Base-by-base conservation (phyloP, 2,888 invertebrate genomes). In the Embidobia sp. region DNA sequence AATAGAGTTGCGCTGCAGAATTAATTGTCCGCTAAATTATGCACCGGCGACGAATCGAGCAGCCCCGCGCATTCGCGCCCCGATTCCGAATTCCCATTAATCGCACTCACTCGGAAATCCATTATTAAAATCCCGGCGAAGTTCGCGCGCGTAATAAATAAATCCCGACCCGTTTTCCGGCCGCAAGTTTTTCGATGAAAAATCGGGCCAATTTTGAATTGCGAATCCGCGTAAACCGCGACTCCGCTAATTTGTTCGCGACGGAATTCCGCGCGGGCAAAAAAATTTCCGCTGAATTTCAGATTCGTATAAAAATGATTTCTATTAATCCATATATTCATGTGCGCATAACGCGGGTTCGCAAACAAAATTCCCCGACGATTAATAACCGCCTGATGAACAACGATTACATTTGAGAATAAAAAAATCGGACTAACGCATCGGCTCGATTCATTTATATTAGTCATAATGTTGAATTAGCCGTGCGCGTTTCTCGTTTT, bases 401-500 rank as follows among this genome's bases (percentile, higher is more conserved):
- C 42, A 53, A 53, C 16, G 15, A 8, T 31, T n/a, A 11, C 19
- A 11, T 15, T 35, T 48, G 10, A 1, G 16, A 11, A n/a, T 11
- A 37, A 22, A 19, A 10, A 35, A 13, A 37, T n/a, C n/a, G n/a
- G 11, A 11, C 19, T 26, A n/a, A n/a, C 27, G 51, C 46, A 46
- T 66, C 16, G 44, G 7, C 35, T n/a, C n/a, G 19, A 66, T 53
- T 66, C 33, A 46, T 53, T 66, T 46, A 55, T 55, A 55, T 55
- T 67, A 48, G 55, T 55, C 67, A 37, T 55, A 48, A 55, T 37
- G 55, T 48, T 67, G 46, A 55, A 67, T 55, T 67, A 67, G 48
- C 29, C 46, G 29, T 55, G 55, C 55, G 55, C 48, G 66, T 53
- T 55, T 55, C 37, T 67, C 37, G 37, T 10, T 67, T 67, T 67